Evolutionary conservation across 2,797 vertebrate genomes (phyloP).

Genomic region (Trichosurus vulpecula): DNA sequence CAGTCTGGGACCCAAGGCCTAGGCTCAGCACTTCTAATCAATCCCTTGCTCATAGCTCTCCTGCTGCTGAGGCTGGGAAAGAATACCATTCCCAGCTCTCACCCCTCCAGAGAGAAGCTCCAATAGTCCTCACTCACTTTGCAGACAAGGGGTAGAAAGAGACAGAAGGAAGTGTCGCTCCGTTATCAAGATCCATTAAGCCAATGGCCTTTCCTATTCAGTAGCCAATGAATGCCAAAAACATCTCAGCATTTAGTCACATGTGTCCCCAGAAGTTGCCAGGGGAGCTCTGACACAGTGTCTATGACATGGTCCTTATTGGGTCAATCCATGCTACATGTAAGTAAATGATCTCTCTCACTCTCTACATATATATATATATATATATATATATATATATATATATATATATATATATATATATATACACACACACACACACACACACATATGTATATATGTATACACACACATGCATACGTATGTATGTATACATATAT

Average conservation of each 20-base stretch:
- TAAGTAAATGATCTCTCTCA: background rate
- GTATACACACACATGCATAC: no score
- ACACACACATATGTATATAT: no score
- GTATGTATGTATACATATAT: no score
- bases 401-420: no score
- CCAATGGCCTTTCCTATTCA: background rate
- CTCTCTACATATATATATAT: no score
- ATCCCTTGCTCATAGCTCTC: background rate
- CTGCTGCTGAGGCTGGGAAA: background rate
- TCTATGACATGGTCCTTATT: background rate
- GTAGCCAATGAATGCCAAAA: background rate
- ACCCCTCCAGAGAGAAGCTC: background rate
- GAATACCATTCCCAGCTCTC: background rate
- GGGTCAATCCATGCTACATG: background rate
- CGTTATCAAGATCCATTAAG: background rate
- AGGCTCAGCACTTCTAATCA: background rate
- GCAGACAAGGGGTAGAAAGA: background rate
- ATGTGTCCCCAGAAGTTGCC: background rate
- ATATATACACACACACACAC: no score
- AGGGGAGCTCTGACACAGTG: background rate
- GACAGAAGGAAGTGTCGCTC: background rate
- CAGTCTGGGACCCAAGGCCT: background rate
- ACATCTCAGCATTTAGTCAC: background rate
- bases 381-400: no score
- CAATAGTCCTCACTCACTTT: background rate